Evolutionary conservation across 2,113 vertebrate genomes (phyloP).

Genomic region (Pyrgilauda ruficollis): DNA sequence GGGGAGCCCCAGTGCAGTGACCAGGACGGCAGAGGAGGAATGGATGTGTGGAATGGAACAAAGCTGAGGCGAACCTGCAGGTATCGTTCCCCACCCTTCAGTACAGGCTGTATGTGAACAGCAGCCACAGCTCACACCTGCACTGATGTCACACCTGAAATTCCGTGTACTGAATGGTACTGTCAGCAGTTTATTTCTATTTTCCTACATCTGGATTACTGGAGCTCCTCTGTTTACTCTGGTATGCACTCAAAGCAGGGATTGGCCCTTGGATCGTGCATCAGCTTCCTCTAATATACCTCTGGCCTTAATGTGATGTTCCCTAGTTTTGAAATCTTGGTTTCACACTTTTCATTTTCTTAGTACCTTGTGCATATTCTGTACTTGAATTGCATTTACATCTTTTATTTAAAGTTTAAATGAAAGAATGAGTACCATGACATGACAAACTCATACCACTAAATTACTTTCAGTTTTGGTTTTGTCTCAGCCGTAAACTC

Average conservation of each 20-base stretch:
- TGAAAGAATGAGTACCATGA: neutral
- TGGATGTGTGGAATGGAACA: neutral
- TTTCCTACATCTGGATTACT: neutral
- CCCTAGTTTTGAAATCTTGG: neutral
- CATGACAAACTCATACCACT: neutral
- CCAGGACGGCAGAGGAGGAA: neutral
- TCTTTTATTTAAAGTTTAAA: neutral
- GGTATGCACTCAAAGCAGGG: neutral
- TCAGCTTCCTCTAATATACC: neutral
- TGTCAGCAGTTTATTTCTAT: neutral
- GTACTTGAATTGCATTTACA: neutral
- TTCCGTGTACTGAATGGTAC: neutral
- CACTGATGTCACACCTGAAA: neutral
- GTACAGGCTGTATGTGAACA: neutral
- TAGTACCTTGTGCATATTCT: neutral
- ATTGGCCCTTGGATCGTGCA: neutral
- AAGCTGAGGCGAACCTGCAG: neutral
- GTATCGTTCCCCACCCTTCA: neutral
- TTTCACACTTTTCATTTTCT: neutral
- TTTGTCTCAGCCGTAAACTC: neutral
- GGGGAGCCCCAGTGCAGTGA: neutral
- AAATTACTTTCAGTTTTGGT: neutral
- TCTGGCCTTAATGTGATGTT: neutral
- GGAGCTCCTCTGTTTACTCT: neutral
- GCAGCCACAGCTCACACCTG: neutral